Evolutionary conservation across 2,113 vertebrate species (phyloP).

Genomic region (Cyanoramphus novaezelandiae): DNA sequence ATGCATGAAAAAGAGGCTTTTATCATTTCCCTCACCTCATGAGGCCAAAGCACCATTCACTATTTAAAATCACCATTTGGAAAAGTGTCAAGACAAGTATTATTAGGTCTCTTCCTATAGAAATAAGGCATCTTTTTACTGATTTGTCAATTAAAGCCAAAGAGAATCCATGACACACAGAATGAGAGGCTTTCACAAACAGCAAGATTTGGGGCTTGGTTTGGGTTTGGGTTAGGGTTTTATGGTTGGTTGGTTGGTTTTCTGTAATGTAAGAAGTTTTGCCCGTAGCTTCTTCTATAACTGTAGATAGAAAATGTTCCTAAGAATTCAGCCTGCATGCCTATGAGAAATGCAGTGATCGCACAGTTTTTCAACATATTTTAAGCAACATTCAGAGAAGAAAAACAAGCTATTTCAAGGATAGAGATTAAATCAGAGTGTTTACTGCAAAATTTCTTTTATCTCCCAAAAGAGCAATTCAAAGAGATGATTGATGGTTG

Average conservation of each 20-base stretch:
- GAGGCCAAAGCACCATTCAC: not conserved
- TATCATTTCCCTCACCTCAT: not conserved
- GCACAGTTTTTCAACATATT: not conserved
- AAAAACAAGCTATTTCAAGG: conserved; percentile 12
- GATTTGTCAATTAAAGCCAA: not conserved
- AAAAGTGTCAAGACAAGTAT: not conserved
- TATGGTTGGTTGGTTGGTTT: not conserved
- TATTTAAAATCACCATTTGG: not conserved
- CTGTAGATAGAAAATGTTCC: not conserved
- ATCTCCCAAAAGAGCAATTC: not conserved
- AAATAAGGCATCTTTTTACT: not conserved
- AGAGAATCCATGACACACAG: not conserved
- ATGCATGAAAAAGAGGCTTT: rapidly evolving
- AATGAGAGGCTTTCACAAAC: not conserved
- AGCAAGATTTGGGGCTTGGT: rapidly evolving
- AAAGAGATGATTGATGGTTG: conserved; percentile 19
- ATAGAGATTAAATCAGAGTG: not conserved
- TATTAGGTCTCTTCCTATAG: not conserved
- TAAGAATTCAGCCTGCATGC: not conserved
- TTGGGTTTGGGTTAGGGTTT: not conserved
- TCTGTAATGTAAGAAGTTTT: not conserved
- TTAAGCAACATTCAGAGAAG: not conserved
- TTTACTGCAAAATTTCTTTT: not conserved
- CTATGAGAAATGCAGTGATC: not conserved
- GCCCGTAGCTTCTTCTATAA: not conserved